Evolutionary conservation across 2,113 vertebrate species (phyloP).

Genomic region (Elephantulus edwardii): DNA sequence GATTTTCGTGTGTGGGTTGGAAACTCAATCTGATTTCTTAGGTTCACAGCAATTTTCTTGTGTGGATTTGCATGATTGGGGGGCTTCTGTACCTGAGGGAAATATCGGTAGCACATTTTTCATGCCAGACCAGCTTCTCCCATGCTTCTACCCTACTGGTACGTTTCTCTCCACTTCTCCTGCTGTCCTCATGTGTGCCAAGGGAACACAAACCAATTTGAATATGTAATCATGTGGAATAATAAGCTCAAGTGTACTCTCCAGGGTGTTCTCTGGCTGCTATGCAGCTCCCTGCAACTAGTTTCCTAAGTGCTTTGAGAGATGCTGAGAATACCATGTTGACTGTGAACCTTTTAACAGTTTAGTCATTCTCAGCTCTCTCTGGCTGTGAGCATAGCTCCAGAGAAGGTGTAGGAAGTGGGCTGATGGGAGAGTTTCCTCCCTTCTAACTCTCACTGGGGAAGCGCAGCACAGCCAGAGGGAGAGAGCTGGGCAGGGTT

Average conservation of each 20-base stretch:
- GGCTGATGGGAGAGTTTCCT: neutral
- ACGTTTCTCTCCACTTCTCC: neutral
- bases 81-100: neutral
- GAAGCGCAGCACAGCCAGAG: neutral
- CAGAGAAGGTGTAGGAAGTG: neutral
- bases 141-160: neutral
- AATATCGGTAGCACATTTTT: neutral
- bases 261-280: constrained; percentile 9
- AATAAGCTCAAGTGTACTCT: neutral
- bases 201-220: constrained; percentile 30
- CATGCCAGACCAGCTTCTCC: constrained; percentile 20
- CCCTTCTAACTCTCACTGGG: neutral
- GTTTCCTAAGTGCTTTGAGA: constrained; percentile 22
- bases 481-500: neutral
- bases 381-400: neutral
- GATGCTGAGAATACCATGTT: constrained; percentile 19
- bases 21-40: constrained; percentile 26
- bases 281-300: neutral
- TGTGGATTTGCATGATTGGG: neutral
- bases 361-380: neutral
- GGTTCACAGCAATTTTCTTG: neutral
- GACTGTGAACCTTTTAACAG: constrained; percentile 19
- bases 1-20: neutral
- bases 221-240: constrained; percentile 16
- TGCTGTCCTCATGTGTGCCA: neutral